Evolutionary conservation across 2,113 vertebrate species (phyloP), one percentile per base, ranked within the genome.

Genomic region (Sinocyclocheilus maitianheensis): DNA sequence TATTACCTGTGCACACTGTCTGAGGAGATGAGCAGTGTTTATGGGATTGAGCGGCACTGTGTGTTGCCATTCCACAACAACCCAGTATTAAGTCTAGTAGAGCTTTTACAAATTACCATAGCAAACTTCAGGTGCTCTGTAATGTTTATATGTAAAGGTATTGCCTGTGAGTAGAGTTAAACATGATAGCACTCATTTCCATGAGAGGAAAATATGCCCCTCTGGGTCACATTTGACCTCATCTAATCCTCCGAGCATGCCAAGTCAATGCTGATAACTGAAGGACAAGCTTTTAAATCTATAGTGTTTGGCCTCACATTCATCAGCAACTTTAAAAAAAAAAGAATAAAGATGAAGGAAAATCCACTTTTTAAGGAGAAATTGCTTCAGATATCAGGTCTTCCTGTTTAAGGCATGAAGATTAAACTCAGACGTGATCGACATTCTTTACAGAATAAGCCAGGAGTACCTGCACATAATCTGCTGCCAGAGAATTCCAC

Each of bases 151-250:
- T 48, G 13, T 22, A 14, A 55, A 71, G 46, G 24, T 34, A 62
- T 37, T 53, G 26, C 62, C 62, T 48, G n/a, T 65, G 62, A 67
- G 40, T 65, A 12, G n/a, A 82, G 43, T 71, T 22, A 22, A 34
- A 71, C 16, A 13, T 34, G 63, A n/a, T 30, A 22, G 43, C 43
- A 34, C 37, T 24, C 37, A 63, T 80, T 67, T 40, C 24, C 13
- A 51, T 53, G 22, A 55, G 63, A 24, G 75, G 34, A 63, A 77
- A 79, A 84, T 67, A 75, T 46, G n/a, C 78, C 75, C 84, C 84
- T 62, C 65, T 84, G 75, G 83, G 83, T 83, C 58, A 84, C 69
- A 81, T 84, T 65, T 86, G 79, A 87, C 87, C 87, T 87, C 79
- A 51, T 74, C 55, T 88, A 87, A 88, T 83, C 67, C 65, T 78